A percentile compares a stretch with the other conserved stretches of the same genome.
Conservation (phyloP, 2,797 vertebrate genomes). For the Columba guinea region DNA sequence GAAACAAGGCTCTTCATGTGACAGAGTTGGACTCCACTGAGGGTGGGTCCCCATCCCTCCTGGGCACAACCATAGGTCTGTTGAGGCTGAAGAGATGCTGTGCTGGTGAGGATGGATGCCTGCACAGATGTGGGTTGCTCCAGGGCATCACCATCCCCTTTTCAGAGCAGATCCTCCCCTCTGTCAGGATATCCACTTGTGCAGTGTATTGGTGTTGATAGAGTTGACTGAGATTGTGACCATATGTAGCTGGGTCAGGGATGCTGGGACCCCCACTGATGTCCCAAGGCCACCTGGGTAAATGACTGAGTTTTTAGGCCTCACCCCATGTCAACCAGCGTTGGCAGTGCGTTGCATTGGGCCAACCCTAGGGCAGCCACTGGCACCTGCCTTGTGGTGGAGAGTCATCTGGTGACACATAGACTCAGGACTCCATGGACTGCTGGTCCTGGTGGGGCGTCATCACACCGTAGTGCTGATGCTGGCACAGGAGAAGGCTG, state of each 20-base stretch:
- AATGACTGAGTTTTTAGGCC: neutral
- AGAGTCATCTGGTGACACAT: neutral
- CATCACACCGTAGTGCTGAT: fast-evolving
- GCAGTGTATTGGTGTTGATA: fast-evolving
- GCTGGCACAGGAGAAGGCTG: neutral
- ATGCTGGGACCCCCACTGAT: fast-evolving
- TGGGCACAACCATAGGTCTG: too few relatives aligned
- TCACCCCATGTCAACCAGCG: fast-evolving
- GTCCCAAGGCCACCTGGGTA: neutral
- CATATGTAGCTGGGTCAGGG: neutral
- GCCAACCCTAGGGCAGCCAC: neutral
- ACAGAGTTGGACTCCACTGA: neutral
- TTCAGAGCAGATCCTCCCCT: neutral
- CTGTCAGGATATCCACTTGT: neutral
- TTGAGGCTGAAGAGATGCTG: neutral
- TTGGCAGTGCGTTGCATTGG: fast-evolving
- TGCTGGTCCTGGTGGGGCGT: neutral
- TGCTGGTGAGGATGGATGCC: neutral
- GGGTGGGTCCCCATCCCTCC: neutral
- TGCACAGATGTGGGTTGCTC: neutral
- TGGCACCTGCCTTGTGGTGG: neutral
- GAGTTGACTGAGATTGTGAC: neutral
- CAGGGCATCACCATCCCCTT: neutral
- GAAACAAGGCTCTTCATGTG: neutral
- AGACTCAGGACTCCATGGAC: neutral